Conservation (phyloP, 1,140 invertebrate species). For the Drosophila kohkoa region DNA sequence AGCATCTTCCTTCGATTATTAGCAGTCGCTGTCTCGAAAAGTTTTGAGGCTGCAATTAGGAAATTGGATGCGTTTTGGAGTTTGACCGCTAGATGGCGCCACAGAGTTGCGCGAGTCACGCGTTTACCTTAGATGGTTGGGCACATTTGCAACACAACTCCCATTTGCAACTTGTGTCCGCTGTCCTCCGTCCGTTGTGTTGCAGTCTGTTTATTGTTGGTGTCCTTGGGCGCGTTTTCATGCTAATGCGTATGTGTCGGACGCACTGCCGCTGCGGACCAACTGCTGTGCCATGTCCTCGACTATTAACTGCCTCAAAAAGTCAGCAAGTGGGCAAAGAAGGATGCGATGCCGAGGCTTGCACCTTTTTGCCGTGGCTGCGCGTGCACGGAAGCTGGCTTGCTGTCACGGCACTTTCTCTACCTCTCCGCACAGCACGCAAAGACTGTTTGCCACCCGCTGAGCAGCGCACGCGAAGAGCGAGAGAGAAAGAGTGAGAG, state of each 20-base stretch:
- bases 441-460: constrained; percentile 43
- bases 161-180: not conserved
- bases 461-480: constrained; percentile 68
- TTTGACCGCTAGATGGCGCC: constrained; percentile 46
- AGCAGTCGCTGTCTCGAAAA: no score
- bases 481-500: not conserved
- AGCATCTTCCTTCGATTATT: no score
- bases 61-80: not conserved
- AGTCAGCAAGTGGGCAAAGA: constrained; percentile 25
- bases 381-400: constrained; percentile 74
- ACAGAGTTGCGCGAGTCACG: constrained; percentile 17
- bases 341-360: not conserved
- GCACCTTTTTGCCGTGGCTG: constrained; percentile 48
- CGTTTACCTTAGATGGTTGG: constrained; percentile 47
- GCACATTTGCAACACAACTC: no score
- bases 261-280: constrained; percentile 30
- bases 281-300: constrained; percentile 72
- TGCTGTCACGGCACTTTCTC: constrained; percentile 14
- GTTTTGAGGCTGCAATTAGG: not conserved
- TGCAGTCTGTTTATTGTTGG: no score
- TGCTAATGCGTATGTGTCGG: constrained; percentile 53
- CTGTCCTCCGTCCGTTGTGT: constrained; percentile 24
- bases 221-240: constrained; percentile 49
- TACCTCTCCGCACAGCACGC: constrained; percentile 43
- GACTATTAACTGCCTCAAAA: constrained; percentile 42